A percentile compares a stretch with the other conserved stretches of the same genome.
Conservation (phyloP, 2,888 invertebrate genomes). For the Melinopterus prodromus region DNA sequence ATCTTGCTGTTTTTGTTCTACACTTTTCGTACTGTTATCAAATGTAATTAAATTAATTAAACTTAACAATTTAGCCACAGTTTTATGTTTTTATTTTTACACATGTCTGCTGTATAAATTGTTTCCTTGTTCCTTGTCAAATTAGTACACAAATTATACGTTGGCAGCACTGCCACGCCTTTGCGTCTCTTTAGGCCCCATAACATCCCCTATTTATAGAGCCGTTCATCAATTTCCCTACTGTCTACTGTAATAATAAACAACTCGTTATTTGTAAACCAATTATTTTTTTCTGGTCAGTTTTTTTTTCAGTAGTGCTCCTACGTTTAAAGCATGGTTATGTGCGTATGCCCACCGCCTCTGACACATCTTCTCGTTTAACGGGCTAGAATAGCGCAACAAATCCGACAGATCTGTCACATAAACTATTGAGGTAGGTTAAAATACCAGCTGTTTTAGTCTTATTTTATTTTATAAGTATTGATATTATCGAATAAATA, state of each 20-base stretch:
- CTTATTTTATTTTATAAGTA: too few relatives aligned
- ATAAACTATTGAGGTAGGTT: too few relatives aligned
- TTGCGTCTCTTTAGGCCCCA: not conserved
- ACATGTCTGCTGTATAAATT: not conserved
- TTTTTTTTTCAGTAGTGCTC: not conserved
- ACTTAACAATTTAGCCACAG: not conserved
- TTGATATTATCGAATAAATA: too few relatives aligned
- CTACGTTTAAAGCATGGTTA: not conserved
- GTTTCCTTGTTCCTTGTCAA: too few relatives aligned
- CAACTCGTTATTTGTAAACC: not conserved
- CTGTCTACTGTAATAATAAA: not conserved
- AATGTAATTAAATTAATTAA: too few relatives aligned
- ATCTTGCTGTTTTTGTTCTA: too few relatives aligned
- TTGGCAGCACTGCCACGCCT: not conserved
- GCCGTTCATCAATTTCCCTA: not conserved
- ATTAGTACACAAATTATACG: not conserved
- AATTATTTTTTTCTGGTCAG: not conserved
- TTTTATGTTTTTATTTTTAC: not conserved
- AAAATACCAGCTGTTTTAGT: too few relatives aligned
- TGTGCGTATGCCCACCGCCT: not conserved
- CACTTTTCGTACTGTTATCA: too few relatives aligned
- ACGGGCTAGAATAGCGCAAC: too few relatives aligned
- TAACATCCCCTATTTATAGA: not conserved
- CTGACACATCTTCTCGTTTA: not conserved
- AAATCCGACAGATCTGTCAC: too few relatives aligned